A percentile compares a stretch with the other conserved stretches of the same genome.
Evolutionary conservation across 2,113 vertebrate species (phyloP).

Genomic region (Salminus brasiliensis): DNA sequence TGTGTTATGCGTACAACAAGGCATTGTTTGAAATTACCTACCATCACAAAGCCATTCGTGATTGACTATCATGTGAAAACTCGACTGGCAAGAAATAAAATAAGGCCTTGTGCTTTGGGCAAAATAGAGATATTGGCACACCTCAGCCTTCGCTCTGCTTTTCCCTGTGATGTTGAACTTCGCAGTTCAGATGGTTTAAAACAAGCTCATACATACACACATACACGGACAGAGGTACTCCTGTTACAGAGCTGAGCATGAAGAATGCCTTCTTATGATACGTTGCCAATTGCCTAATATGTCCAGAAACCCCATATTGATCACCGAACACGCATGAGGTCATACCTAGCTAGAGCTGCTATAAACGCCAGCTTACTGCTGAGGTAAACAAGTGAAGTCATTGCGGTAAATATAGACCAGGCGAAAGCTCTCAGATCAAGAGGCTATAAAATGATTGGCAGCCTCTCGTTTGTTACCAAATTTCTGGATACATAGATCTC

Average conservation of each 20-base stretch:
- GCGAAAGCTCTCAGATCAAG: conserved; percentile 27
- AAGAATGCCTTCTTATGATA: neutral
- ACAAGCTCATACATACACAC: conserved; percentile 25
- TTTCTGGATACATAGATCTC: conserved; percentile 29
- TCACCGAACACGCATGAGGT: conserved; percentile 8
- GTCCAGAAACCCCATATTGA: conserved; percentile 39
- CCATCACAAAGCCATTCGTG: conserved; percentile 7
- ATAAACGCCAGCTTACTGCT: conserved; percentile 52
- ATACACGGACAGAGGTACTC: conserved; percentile 19
- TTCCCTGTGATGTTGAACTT: neutral
- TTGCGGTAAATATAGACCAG: conserved; percentile 58
- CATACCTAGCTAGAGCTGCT: conserved; percentile 27
- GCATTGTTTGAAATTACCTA: conserved; percentile 27
- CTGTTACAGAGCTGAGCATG: neutral
- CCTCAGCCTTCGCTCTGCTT: neutral
- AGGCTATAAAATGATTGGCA: conserved; percentile 28
- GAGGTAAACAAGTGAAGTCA: conserved; percentile 62
- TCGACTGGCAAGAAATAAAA: conserved; percentile 14
- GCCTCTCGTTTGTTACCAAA: conserved; percentile 22
- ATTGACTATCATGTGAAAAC: conserved; percentile 16
- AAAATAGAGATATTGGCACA: conserved; percentile 12
- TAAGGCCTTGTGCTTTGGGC: neutral
- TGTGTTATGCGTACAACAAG: neutral
- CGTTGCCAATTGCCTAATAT: conserved; percentile 32
- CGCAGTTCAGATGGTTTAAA: conserved; percentile 15